Conservation (phyloP, 2,797 vertebrate species). For the Denticeps clupeoides region DNA sequence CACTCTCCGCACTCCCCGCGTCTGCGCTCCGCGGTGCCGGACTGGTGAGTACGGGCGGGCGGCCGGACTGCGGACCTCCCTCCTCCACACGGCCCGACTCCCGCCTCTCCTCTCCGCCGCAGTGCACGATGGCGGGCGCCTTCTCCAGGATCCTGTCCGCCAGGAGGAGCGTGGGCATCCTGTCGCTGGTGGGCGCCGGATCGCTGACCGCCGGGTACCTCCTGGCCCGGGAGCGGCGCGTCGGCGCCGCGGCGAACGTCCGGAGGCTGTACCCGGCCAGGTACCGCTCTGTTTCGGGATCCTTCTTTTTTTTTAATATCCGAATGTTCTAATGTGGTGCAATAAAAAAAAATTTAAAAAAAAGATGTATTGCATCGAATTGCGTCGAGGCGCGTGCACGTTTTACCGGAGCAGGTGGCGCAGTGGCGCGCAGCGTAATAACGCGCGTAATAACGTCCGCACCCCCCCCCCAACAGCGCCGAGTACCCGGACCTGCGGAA, state of each 20-base stretch:
- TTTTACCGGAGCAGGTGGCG: too few relatives aligned
- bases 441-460: neutral
- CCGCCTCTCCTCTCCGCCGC: too few relatives aligned
- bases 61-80: too few relatives aligned
- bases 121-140: conserved; percentile 74
- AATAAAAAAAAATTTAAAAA: neutral
- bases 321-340: neutral
- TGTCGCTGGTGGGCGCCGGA: conserved; percentile 77
- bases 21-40: neutral
- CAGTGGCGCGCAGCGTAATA: too few relatives aligned
- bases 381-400: too few relatives aligned
- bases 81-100: too few relatives aligned
- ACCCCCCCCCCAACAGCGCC: conserved; percentile 53
- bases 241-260: conserved; percentile 57
- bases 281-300: conserved; percentile 45
- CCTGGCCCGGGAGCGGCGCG: conserved; percentile 64
- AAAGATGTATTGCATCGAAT: too few relatives aligned
- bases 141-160: conserved; percentile 70
- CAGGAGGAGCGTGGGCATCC: conserved; percentile 59
- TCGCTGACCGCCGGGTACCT: conserved; percentile 72
- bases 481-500: conserved; percentile 93
- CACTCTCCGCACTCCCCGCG: neutral
- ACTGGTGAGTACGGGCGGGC: too few relatives aligned
- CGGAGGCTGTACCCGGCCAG: conserved; percentile 82
- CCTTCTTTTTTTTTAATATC: neutral